These are phyloP conservation scores for Pygoscelis adeliae DNA, from an alignment of 2,113 vertebrate genomes.

Conservation along the genomic window DNA sequence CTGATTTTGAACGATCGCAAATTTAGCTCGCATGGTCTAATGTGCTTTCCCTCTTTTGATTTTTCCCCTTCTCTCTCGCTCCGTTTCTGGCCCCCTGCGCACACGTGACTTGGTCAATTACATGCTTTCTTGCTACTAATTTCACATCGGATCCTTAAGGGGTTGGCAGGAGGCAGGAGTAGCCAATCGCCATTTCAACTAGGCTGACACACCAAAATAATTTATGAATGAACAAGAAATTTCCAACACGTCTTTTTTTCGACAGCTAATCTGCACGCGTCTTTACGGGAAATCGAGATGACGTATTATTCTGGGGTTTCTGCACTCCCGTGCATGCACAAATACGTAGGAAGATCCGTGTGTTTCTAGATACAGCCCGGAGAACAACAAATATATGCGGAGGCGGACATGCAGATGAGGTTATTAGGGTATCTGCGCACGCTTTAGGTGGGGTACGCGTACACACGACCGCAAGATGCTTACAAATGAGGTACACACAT, in stretches of 20 bases:
- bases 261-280: conserved; percentile 66
- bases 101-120: conserved; percentile 98
- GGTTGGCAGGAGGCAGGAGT: conserved; percentile 76
- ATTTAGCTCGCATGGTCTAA: conserved; percentile 97
- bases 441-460: background rate
- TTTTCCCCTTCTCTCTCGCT: conserved; percentile 83
- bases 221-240: conserved; percentile 81
- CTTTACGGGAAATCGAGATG: conserved; percentile 70
- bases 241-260: conserved; percentile 46
- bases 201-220: conserved; percentile 79
- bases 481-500: fast-evolving
- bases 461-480: background rate
- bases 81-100: conserved; percentile 85
- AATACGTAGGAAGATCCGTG: background rate
- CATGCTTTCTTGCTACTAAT: conserved; percentile 92
- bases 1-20: conserved; percentile 89
- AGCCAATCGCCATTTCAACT: conserved; percentile 80
- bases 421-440: background rate
- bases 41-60: conserved; percentile 91
- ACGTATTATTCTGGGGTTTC: conserved; percentile 26
- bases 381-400: background rate
- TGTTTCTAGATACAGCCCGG: background rate
- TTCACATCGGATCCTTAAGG: conserved; percentile 82
- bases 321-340: background rate
- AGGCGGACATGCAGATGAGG: background rate